phyloP scores from a whole-genome alignment of 1,140 invertebrate species.

The Calliphora vicina region DNA sequence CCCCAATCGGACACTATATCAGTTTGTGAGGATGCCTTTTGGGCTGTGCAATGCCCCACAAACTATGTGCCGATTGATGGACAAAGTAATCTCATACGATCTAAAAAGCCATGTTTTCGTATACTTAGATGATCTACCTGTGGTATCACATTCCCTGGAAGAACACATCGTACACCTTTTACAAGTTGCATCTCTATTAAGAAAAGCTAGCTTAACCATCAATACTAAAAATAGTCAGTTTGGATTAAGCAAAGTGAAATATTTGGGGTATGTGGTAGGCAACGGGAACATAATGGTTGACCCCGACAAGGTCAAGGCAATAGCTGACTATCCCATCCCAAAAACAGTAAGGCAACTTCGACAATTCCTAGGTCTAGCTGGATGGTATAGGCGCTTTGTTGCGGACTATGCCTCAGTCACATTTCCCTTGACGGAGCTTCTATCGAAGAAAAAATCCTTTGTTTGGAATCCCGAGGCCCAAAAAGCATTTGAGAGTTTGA shows the following conservation, averaged over 20 bases:
- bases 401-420: conserved; percentile 49
- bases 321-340: conserved; percentile 21
- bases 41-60: too few relatives aligned
- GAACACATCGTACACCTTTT: conserved; percentile 50
- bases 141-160: conserved; percentile 54
- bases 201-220: too few relatives aligned
- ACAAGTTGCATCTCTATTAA: not conserved
- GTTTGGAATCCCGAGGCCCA: not conserved
- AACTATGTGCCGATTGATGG: too few relatives aligned
- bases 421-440: conserved; percentile 46
- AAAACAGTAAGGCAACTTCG: conserved; percentile 54
- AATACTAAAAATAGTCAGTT: too few relatives aligned
- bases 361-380: conserved; percentile 62
- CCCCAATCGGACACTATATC: conserved; percentile 41
- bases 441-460: conserved; percentile 17
- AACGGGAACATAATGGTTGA: too few relatives aligned
- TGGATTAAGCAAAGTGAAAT: too few relatives aligned
- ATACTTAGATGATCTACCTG: conserved; percentile 29
- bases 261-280: too few relatives aligned
- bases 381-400: conserved; percentile 59
- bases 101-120: too few relatives aligned
- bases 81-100: too few relatives aligned
- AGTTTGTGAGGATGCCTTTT: too few relatives aligned
- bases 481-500: conserved; percentile 41
- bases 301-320: not conserved